phyloP scores from a whole-genome alignment of 1,140 invertebrate genomes.

The Drosophila setifemur region DNA sequence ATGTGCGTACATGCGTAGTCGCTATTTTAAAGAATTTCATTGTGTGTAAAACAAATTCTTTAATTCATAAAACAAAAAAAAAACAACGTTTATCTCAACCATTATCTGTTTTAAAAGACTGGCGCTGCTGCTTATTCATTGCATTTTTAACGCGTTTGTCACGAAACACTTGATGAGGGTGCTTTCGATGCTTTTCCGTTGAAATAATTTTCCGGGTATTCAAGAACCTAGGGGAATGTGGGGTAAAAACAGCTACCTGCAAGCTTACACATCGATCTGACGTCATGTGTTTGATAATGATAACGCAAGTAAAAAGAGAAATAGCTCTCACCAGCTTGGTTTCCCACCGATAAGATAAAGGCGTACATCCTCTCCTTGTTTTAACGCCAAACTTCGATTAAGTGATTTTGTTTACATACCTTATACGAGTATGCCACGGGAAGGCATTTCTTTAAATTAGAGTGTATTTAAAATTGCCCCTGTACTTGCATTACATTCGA shows the following conservation, averaged over 20 bases:
- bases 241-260: constrained; percentile 1
- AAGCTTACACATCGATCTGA: constrained; percentile 21
- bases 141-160: constrained; percentile 35
- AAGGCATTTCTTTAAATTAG: not conserved
- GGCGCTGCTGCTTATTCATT: constrained; percentile 6
- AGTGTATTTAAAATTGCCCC: too few species aligned
- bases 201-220: not conserved
- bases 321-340: not conserved
- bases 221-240: constrained; percentile 3
- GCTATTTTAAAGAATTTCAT: not conserved
- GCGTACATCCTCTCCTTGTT: constrained; percentile 11
- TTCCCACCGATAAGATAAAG: constrained; percentile 31
- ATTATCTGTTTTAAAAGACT: not conserved
- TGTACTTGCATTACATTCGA: too few species aligned
- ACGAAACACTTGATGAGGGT: not conserved
- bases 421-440: not conserved
- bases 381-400: not conserved
- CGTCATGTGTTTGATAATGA: constrained; percentile 38
- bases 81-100: not conserved
- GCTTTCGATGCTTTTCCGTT: not conserved
- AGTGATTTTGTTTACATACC: constrained; percentile 24
- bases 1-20: constrained; percentile 12
- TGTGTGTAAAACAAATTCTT: not conserved
- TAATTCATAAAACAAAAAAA: not conserved
- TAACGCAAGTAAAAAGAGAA: constrained; percentile 6